phyloP scores from a whole-genome alignment of 2,888 invertebrate genomes.

The Eurytoma adleriae region DNA sequence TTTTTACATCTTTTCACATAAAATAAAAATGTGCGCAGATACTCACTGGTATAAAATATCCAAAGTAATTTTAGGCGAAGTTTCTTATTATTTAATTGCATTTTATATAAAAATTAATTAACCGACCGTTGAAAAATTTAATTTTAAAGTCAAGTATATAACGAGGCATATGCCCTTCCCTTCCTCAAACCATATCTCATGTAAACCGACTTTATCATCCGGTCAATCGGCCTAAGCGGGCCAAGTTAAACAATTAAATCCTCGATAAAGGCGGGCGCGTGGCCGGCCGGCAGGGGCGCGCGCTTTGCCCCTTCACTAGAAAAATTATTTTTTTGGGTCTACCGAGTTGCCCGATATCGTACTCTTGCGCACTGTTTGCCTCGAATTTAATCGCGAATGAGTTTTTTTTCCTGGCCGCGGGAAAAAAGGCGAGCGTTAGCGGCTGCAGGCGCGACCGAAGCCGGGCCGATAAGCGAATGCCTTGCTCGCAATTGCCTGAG shows the following conservation, averaged over 20 bases:
- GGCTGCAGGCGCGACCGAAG: neutral
- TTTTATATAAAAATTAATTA: too few species aligned
- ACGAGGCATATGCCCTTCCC: neutral
- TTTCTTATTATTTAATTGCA: too few species aligned
- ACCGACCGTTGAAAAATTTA: too few species aligned
- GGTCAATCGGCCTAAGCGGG: neutral
- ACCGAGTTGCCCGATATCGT: neutral
- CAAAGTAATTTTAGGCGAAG: too few species aligned
- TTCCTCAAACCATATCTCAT: neutral
- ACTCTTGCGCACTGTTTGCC: neutral
- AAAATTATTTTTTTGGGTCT: neutral
- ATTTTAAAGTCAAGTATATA: neutral
- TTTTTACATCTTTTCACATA: too few species aligned
- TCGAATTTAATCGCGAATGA: constrained; percentile 2
- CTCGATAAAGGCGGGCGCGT: neutral
- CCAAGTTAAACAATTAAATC: constrained; percentile 7
- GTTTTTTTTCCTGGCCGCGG: neutral
- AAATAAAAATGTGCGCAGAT: too few species aligned
- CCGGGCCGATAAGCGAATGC: constrained; percentile 16
- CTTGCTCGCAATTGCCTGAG: constrained; percentile 20
- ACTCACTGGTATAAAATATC: too few species aligned
- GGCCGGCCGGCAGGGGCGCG: neutral
- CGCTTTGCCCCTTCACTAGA: neutral
- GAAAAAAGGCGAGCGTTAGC: neutral
- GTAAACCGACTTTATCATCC: neutral